These are phyloP conservation scores for Anhinga rufa DNA, from an alignment of 2,113 vertebrate genomes.

Conservation along the genomic window DNA sequence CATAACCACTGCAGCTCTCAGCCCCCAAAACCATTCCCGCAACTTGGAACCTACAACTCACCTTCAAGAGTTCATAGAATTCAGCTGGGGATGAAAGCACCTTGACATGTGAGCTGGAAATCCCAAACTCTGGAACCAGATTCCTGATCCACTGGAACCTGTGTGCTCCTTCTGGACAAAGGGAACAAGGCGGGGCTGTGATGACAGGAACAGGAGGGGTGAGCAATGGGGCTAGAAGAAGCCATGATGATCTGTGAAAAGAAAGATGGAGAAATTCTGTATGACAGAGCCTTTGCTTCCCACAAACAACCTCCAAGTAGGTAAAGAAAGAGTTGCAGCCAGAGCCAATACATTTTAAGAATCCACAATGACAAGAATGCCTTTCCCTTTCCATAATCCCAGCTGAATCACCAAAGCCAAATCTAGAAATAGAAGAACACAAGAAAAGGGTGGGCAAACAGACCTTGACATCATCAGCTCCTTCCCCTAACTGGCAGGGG, in stretches of 20 bases:
- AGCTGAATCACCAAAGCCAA: neutral
- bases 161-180: constrained; percentile 74
- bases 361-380: neutral
- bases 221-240: constrained; percentile 88
- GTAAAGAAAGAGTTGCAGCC: neutral
- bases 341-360: neutral
- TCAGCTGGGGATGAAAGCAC: constrained; percentile 86
- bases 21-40: neutral
- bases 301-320: neutral
- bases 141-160: constrained; percentile 91
- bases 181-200: constrained; percentile 68
- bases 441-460: neutral
- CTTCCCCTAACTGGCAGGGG: neutral
- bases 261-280: neutral
- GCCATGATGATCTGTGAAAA: constrained; percentile 82
- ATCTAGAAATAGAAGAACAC: neutral
- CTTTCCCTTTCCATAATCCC: neutral
- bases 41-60: constrained; percentile 24
- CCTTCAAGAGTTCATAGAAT: constrained; percentile 95
- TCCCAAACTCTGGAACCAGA: constrained; percentile 87
- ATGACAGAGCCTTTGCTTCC: neutral
- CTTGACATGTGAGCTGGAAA: constrained; percentile 81
- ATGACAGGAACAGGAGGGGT: constrained; percentile 73
- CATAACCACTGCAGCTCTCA: neutral
- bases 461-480: neutral